These are phyloP conservation scores for Cettia cetti DNA, from an alignment of 2,113 vertebrate genomes.

Conservation along the genomic window DNA sequence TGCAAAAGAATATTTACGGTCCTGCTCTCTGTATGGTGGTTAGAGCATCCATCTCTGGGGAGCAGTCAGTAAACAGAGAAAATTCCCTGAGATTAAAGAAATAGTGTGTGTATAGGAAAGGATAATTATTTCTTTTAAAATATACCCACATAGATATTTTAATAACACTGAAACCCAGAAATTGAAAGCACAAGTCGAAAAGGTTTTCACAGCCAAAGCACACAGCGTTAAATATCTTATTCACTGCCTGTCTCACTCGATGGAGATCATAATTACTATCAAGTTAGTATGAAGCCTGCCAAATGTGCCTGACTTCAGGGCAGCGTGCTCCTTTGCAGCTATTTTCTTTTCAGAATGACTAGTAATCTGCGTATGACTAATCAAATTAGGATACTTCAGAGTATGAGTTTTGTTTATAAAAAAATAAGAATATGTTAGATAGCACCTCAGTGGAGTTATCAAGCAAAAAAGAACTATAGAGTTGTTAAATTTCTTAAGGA, in stretches of 20 bases:
- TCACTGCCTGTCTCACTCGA: conserved; percentile 9
- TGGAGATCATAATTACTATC: conserved; percentile 47
- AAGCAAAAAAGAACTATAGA: neutral
- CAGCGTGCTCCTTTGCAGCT: conserved; percentile 20
- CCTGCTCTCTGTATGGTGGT: conserved; percentile 74
- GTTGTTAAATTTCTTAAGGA: neutral
- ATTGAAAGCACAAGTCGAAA: conserved; percentile 29
- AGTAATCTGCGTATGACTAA: conserved; percentile 37
- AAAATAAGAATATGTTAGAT: neutral
- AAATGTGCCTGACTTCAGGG: conserved; percentile 38
- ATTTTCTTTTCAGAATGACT: conserved; percentile 10
- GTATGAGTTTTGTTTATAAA: neutral
- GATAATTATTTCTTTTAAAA: conserved; percentile 19
- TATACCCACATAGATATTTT: conserved; percentile 29
- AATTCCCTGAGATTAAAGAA: conserved; percentile 65
- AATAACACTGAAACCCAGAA: conserved; percentile 10
- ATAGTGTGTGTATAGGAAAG: neutral
- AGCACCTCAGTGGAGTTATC: neutral
- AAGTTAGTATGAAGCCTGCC: conserved; percentile 37
- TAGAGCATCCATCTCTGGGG: conserved; percentile 67
- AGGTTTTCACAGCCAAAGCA: conserved; percentile 10
- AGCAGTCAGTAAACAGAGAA: conserved; percentile 80
- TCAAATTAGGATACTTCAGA: neutral
- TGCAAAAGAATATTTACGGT: conserved; percentile 80
- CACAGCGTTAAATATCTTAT: neutral